Evolutionary conservation across 2,113 vertebrate genomes (phyloP).

Genomic region (Lepus timidus): DNA sequence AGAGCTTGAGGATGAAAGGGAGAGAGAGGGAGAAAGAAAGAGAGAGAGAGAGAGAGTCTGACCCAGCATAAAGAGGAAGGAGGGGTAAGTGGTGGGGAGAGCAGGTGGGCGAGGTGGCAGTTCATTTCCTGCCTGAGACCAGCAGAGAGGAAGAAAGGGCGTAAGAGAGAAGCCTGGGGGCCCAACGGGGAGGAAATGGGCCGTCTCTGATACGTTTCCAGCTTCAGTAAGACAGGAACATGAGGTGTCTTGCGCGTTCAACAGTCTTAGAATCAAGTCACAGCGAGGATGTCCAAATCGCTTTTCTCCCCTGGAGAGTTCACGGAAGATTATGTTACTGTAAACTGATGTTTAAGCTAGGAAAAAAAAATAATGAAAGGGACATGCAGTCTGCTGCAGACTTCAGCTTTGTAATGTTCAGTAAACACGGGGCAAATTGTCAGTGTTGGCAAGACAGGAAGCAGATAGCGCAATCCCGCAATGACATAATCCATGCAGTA

Average conservation of each 20-base stretch:
- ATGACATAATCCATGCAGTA: background rate
- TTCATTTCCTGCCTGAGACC: background rate
- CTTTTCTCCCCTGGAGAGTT: slow-evolving; percentile 45
- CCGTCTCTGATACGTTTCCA: background rate
- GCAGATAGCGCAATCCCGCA: background rate
- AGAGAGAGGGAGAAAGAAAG: background rate
- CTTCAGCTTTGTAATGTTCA: background rate
- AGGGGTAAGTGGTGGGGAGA: background rate
- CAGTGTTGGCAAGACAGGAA: background rate
- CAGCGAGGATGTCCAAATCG: slow-evolving; percentile 13
- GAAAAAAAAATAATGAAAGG: background rate
- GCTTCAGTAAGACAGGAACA: slow-evolving; percentile 39
- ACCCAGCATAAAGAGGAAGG: background rate
- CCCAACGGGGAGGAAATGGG: background rate
- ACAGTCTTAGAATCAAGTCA: slow-evolving; percentile 39
- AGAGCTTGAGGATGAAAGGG: background rate
- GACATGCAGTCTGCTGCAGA: background rate
- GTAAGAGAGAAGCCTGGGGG: slow-evolving; percentile 31
- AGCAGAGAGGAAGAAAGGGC: background rate
- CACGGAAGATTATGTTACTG: slow-evolving; percentile 58
- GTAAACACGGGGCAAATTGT: slow-evolving; percentile 20
- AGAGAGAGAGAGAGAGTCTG: background rate
- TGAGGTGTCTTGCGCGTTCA: slow-evolving; percentile 52
- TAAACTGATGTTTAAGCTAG: slow-evolving; percentile 62
- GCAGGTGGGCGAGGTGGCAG: background rate